Evolutionary conservation across 2,888 invertebrate genomes (phyloP).

Genomic region (Temnothorax ravouxi): DNA sequence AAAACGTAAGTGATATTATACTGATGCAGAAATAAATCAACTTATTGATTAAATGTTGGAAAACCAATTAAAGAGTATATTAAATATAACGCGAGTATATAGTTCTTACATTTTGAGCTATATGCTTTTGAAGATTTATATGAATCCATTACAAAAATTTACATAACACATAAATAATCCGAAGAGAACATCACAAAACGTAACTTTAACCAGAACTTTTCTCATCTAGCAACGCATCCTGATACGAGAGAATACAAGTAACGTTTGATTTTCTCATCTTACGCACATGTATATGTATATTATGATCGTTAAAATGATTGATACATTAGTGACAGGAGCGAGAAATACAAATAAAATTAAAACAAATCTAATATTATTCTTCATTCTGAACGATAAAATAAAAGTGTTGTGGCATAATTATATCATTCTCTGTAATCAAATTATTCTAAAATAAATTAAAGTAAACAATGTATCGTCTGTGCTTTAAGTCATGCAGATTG

Average conservation of each 20-base stretch:
- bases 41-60: slow-evolving; percentile 1
- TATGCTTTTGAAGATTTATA: background rate
- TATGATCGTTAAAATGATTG: background rate
- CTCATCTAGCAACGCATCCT: slow-evolving; percentile 27
- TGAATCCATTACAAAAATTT: background rate
- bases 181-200: slow-evolving; percentile 71
- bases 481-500: slow-evolving; percentile 10
- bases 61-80: background rate
- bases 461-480: background rate
- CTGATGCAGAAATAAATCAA: background rate
- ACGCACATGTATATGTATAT: background rate
- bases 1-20: background rate
- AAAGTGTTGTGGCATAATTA: background rate
- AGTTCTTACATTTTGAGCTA: slow-evolving; percentile 10
- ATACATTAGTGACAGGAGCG: background rate
- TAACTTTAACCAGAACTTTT: slow-evolving; percentile 69
- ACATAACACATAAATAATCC: background rate
- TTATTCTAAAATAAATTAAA: slow-evolving; percentile 5
- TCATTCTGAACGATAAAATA: background rate
- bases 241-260: slow-evolving; percentile 45
- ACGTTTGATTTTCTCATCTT: slow-evolving; percentile 59
- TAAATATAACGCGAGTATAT: background rate
- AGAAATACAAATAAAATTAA: background rate
- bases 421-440: background rate
- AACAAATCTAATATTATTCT: background rate